Conservation (phyloP, 1,140 invertebrate genomes). For the Oncopodura yosiiana region DNA sequence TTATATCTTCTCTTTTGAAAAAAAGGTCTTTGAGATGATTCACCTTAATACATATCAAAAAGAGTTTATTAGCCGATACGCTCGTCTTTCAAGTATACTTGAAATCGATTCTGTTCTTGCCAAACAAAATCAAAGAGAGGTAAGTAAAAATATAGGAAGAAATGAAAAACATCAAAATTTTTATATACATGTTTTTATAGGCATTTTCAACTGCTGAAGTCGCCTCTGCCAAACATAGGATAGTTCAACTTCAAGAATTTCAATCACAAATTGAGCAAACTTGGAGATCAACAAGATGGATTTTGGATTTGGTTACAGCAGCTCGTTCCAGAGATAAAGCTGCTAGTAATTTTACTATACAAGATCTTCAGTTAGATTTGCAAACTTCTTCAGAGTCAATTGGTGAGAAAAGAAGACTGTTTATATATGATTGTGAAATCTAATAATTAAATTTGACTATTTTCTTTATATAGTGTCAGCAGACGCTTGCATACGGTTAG, state of each 20-base stretch:
- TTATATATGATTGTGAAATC: too few species aligned
- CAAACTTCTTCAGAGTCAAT: slow-evolving; percentile 23
- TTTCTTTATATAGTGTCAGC: too few species aligned
- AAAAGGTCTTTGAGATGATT: slow-evolving; percentile 75
- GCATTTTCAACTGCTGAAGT: slow-evolving; percentile 85
- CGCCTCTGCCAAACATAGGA: slow-evolving; percentile 67
- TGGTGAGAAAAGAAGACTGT: too few species aligned
- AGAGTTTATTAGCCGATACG: slow-evolving; percentile 77
- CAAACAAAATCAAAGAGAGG: slow-evolving; percentile 78
- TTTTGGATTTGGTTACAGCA: slow-evolving; percentile 86
- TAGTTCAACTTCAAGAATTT: slow-evolving; percentile 68
- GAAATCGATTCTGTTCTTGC: slow-evolving; percentile 85
- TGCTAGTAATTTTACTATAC: slow-evolving; percentile 24
- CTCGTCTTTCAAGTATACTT: slow-evolving; percentile 77
- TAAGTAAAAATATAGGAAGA: slow-evolving; percentile 35
- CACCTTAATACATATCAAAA: slow-evolving; percentile 82
- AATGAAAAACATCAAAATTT: background rate
- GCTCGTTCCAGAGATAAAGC: slow-evolving; percentile 67
- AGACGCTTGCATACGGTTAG: too few species aligned
- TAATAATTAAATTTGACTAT: too few species aligned
- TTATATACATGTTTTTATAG: slow-evolving; percentile 5
- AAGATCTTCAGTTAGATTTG: slow-evolving; percentile 2
- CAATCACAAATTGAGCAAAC: slow-evolving; percentile 68
- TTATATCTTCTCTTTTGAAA: background rate
- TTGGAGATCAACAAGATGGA: slow-evolving; percentile 89